A percentile compares a stretch with the other conserved stretches of the same genome.
Conservation (phyloP, 2,888 invertebrate species). For the Macropis europaea region DNA sequence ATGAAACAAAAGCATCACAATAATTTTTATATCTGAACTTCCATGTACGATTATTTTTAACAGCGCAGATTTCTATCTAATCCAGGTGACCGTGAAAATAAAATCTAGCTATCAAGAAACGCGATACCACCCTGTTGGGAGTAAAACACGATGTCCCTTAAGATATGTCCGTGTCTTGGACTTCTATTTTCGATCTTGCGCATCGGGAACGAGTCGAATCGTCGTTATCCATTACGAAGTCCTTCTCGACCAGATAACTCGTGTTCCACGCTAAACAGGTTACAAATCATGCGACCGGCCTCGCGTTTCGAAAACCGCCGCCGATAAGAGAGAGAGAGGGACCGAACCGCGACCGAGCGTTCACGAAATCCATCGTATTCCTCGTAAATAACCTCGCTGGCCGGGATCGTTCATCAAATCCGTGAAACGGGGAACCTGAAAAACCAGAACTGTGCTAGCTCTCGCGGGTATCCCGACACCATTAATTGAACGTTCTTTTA, state of each 20-base stretch:
- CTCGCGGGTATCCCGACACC: slow-evolving; percentile 1
- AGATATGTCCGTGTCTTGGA: too few relatives aligned
- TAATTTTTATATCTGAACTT: too few relatives aligned
- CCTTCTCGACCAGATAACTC: background rate
- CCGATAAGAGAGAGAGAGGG: slow-evolving; percentile 4
- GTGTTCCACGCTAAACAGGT: background rate
- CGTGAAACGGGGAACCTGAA: slow-evolving; percentile 34
- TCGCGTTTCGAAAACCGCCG: background rate
- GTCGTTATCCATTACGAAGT: too few relatives aligned
- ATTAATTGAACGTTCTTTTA: slow-evolving; percentile 35
- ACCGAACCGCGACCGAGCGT: background rate
- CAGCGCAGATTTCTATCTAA: too few relatives aligned
- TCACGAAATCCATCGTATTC: background rate
- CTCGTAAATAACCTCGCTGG: slow-evolving; percentile 8
- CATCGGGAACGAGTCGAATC: background rate
- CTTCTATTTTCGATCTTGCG: too few relatives aligned
- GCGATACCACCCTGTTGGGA: too few relatives aligned
- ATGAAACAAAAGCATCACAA: too few relatives aligned
- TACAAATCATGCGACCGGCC: background rate
- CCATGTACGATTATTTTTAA: too few relatives aligned
- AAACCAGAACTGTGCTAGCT: slow-evolving; percentile 21
- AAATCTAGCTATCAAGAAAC: too few relatives aligned
- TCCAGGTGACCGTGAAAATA: too few relatives aligned
- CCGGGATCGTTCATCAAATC: slow-evolving; percentile 27
- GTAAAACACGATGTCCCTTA: too few relatives aligned